A percentile compares a stretch with the other conserved stretches of the same genome.
Evolutionary conservation across 2,888 invertebrate genomes (phyloP).

Genomic region (Xiphydria camelus): DNA sequence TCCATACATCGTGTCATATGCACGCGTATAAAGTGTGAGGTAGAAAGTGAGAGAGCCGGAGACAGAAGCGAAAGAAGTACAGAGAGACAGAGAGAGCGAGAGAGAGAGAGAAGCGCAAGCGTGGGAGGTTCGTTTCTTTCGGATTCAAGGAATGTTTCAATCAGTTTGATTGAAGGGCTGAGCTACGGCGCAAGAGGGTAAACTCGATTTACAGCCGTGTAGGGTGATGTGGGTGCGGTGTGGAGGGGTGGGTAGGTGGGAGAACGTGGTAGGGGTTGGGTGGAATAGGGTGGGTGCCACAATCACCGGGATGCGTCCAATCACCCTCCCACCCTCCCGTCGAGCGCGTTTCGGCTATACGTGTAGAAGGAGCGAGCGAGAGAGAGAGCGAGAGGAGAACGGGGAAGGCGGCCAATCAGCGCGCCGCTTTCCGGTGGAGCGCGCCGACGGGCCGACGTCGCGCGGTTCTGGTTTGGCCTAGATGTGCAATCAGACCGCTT

Average conservation of each 20-base stretch:
- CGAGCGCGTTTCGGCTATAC: constrained; percentile 33
- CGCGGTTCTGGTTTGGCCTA: constrained; percentile 56
- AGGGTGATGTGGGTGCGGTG: constrained; percentile 30
- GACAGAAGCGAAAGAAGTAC: constrained; percentile 5
- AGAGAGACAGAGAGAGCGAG: constrained; percentile 7
- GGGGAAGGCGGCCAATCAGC: constrained; percentile 50
- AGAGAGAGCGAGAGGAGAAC: constrained; percentile 32
- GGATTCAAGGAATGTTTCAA: constrained; percentile 59
- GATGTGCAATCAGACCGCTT: constrained; percentile 57
- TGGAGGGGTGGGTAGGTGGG: constrained; percentile 5
- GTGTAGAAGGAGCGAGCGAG: constrained; percentile 12
- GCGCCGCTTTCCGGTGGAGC: constrained; percentile 54
- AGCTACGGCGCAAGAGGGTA: constrained; percentile 58
- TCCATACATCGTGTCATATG: too few species aligned
- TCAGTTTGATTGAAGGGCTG: constrained; percentile 59
- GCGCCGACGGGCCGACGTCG: constrained; percentile 41
- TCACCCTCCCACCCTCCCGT: constrained; percentile 41
- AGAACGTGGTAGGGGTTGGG: constrained; percentile 3
- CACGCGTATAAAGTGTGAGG: constrained; percentile 13
- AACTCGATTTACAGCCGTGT: constrained; percentile 58
- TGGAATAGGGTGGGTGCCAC: constrained; percentile 47
- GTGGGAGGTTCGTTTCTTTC: constrained; percentile 55
- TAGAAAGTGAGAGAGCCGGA: constrained; percentile 18
- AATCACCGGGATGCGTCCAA: constrained; percentile 58
- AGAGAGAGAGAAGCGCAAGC: constrained; percentile 16